Evolutionary conservation across 2,888 invertebrate species (phyloP), one percentile per base, ranked within the genome.

Genomic region (Eulithis testata): DNA sequence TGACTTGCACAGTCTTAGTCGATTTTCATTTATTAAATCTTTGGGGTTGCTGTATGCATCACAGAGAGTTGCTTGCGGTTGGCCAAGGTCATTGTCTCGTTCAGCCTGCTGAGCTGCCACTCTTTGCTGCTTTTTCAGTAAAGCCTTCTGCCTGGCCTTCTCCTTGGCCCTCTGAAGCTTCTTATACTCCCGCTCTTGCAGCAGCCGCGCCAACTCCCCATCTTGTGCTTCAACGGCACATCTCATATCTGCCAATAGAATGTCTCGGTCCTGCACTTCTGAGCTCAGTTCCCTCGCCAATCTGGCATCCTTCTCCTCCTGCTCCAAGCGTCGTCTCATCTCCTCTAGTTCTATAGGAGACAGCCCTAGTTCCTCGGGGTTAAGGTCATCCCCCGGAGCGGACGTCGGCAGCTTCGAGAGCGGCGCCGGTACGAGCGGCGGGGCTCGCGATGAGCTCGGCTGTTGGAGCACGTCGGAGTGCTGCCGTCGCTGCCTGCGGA

Each of bases 171-270:
- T 77, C 69, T 93, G 93, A 8, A 93, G 78, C 68, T 93, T 93
- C 63, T 93, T 93, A 68, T 93, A 93, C 71, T 93, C 93, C 63
- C 93, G 76, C 63, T 93, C 93, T 68, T 93, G 93, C 4, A 93
- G 82, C 54, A 93, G 73, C 47, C 92, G 76, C 0, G 93, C 93
- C 0, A 93, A 81, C 67, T 93, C 93, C 47, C 90, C 84, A 66
- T 93, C 93, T 60, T 93, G 93, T n/a, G 90, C 93, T 72, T 93
- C 93, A 5, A 93, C 93, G 2, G 93, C 93, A 78, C 86, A 91
- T 66, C 85, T 86, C 93, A 93, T 92, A 63, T 93, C 93, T 8
- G 91, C 87, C 31, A 92, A 68, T 11, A 93, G 71, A 8, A 84
- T 84, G 72, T 91, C 93, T 57, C 85, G 84, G 45, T 83, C 89